Evolutionary conservation across 2,888 invertebrate species (phyloP), one percentile per base, ranked within the genome.

Genomic region (Megaustenia siamemsis): DNA sequence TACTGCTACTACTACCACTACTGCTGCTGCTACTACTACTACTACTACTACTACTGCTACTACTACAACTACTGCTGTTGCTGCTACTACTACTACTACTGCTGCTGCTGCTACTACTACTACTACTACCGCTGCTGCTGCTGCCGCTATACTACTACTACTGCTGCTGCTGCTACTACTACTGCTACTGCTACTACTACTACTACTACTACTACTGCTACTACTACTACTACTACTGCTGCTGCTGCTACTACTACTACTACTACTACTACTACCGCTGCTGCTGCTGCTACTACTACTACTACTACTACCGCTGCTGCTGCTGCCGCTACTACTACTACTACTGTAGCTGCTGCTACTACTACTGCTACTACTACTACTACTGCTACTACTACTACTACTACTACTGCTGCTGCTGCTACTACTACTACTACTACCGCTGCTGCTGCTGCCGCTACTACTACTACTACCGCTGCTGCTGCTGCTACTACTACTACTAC

Each of bases 171-270:
- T 49, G 18, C 49, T 49, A 10, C 49, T 49, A 18, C 10, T 49
- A 18, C 49, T 49, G 49, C 49, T 49, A 43, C 75, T 75, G 43
- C 45, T 75, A 75, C 75, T 6, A 8, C 75, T 75, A 75, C 75
- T 8, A 75, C 75, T 75, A 75, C 75, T 53, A 75, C 45, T 75
- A 75, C 75, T 75, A 75, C 40, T 8, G 43, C 10, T 40, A 40
- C 75, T 40, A 40, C 75, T 43, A 75, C 75, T 75, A 75, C 75
- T 75, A 75, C 75, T 75, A 75, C 75, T 75, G 43, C 75, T 75
- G 43, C 75, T 75, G 43, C 75, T 75, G 43, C 75, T 75, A 75
- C 75, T 75, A 75, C 75, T 75, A 75, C 75, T 75, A 75, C 75
- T 75, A 75, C 75, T 75, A 75, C 75, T 75, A 75, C 75, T 75